Base-by-base conservation (phyloP, 2,888 invertebrate genomes). In the Drosophila cognata region DNA sequence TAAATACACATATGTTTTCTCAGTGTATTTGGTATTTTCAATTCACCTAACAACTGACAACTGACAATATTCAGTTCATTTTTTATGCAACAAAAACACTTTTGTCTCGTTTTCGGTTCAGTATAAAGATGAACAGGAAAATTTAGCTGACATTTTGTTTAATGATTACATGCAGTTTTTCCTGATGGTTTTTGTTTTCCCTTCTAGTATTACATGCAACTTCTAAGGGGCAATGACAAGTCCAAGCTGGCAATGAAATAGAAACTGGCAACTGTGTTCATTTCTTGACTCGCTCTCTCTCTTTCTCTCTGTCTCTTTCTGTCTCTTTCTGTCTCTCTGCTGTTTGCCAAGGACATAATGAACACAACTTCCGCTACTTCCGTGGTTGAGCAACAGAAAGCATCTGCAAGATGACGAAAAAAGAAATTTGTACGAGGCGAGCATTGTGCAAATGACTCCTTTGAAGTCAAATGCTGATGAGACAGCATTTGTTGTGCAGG, bases 311-410 rank as follows among this genome's bases (percentile, higher is more conserved):
- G 46, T 36, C 25, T 11, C 11, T 41, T 35, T 28, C 3, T 31
- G n/a, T 8, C 18, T 6, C 25, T 50, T 6, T 52, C 21, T 31
- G 8, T 31, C 25, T 28, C n/a, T 25, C 33, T 70, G 62, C 65
- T 77, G 84, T 90, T 90, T 90, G 90, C 69, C 88, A 82, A 85
- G 86, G 81, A 85, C 89, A 88, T 90, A 85, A 85, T 90, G 89
- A 85, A 83, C 81, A 88, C 78, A 62, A 88, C 85, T 88, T 85
- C 85, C 85, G 90, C 67, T 66, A 74, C 74, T 85, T 89, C 75
- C 83, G 80, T 74, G 63, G 71, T 53, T 16, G 71, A 53, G 56
- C 60, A 64, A 66, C 56, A 53, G 13, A 65, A 60, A 63, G 62
- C 50, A 74, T 51, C 25, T 28, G 52, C 50, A 62, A 63, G 50